These are phyloP conservation scores for Celastrina argiolus DNA, from an alignment of 2,888 invertebrate genomes.

Conservation along the genomic window DNA sequence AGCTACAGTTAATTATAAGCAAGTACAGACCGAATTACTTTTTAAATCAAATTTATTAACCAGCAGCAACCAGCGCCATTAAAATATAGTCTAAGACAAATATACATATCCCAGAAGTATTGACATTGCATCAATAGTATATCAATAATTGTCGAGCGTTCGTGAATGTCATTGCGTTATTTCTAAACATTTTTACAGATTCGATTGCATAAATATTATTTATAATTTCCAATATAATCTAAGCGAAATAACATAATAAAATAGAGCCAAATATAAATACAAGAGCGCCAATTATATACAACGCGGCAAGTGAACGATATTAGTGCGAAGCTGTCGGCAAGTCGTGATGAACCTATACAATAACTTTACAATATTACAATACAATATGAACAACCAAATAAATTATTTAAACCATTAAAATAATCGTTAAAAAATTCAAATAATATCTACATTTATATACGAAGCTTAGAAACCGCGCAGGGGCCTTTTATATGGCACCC, in stretches of 20 bases:
- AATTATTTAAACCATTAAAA: conserved; percentile 17
- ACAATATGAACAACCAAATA: conserved; percentile 21
- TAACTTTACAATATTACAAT: conserved; percentile 12
- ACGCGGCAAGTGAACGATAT: conserved; percentile 17
- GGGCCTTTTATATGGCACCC: background rate
- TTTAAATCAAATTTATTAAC: background rate
- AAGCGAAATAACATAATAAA: background rate
- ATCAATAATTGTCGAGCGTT: background rate
- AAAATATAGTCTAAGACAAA: background rate
- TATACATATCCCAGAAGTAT: background rate
- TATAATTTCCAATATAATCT: background rate
- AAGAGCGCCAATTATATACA: conserved; percentile 12
- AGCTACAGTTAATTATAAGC: background rate
- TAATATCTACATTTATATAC: conserved; percentile 15
- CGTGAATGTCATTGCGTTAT: background rate
- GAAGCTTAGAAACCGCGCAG: background rate
- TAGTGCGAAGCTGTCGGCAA: conserved; percentile 16
- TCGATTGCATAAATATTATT: background rate
- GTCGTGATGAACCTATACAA: background rate
- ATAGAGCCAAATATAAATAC: conserved; percentile 7
- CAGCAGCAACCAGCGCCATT: background rate
- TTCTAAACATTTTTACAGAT: background rate
- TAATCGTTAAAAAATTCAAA: conserved; percentile 1
- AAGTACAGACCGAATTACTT: background rate
- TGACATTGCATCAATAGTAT: background rate